Percentiles rank a stretch among this genome's conserved stretches.
These are phyloP conservation scores for Mormoops blainvillei DNA, from an alignment of 2,113 vertebrate genomes.

Conservation along the genomic window DNA sequence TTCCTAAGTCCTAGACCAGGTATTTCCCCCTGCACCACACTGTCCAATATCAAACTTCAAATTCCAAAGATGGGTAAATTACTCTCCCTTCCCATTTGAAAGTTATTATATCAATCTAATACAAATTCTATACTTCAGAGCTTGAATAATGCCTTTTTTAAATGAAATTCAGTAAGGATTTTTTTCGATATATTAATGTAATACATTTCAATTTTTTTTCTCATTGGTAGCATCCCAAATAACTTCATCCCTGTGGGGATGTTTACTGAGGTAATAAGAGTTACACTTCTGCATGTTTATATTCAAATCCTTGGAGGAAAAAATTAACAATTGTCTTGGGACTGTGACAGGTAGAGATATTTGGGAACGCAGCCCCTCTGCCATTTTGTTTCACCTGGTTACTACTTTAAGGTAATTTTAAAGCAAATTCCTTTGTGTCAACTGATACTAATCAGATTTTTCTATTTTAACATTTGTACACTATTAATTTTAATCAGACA, in stretches of 20 bases:
- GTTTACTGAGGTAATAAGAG: conserved; percentile 26
- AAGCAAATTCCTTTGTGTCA: background rate
- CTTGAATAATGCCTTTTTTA: background rate
- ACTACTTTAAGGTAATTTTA: background rate
- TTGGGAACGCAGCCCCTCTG: background rate
- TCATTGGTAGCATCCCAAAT: background rate
- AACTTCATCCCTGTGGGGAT: background rate
- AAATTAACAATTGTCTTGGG: background rate
- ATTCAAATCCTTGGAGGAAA: background rate
- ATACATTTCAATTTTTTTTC: conserved; percentile 32
- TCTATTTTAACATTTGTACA: background rate
- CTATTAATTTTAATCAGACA: conserved; percentile 25
- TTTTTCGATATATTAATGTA: conserved; percentile 19
- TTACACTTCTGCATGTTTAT: conserved; percentile 22
- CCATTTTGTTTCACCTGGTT: background rate
- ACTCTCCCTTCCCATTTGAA: background rate
- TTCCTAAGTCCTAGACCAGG: background rate
- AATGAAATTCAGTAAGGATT: background rate
- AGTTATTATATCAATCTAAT: background rate
- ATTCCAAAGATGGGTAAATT: background rate
- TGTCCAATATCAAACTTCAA: background rate
- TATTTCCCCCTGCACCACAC: background rate
- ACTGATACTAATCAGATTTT: background rate
- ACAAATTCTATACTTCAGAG: background rate
- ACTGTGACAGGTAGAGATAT: background rate